Base-by-base conservation (phyloP, 2,797 vertebrate genomes). In the Malacoraja senta region DNA sequence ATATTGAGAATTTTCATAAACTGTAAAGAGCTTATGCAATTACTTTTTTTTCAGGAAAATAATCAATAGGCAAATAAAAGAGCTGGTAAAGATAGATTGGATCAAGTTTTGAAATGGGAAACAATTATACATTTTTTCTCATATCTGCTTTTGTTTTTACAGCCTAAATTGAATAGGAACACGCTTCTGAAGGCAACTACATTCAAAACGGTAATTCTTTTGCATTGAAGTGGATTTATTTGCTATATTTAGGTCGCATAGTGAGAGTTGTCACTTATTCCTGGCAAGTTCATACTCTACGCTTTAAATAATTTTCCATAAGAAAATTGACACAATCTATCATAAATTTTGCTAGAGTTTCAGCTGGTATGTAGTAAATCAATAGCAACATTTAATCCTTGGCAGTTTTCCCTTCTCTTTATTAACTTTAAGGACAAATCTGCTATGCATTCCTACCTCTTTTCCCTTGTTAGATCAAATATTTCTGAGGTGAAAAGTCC, bases 341-440 rank as follows among this genome's bases (percentile, higher is more conserved):
- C 95, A 94, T 93, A 94, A 93, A 94, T 93, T 26, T 93, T 93
- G 81, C 94, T 94, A 93, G 93, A 94, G 83, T 95, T 95, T 94
- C 93, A 93, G 90, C 79, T 68, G 74, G 93, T 94, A 93, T 91
- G 93, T 53, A 94, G 32, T 91, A 94, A 93, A 63, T 93, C 84
- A 94, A 94, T 94, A 93, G 53, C 92, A 77, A 92, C 38, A 74
- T 88, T 61, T 63, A 93, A 94, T 93, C 92, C 93, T 93, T 80
- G 77, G 81, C 83, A 32, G 4, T 77, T 77, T 91, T 84, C 44
- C 38, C 80, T 93, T 63, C 93, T 76, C 19, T 94, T 93, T 94
- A 68, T 91, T 94, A 94, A 93, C 74, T 94, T 94, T 76, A 63
- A 93, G 94, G 94, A 94, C 94, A 88, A 94, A 94, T 93, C 91